A percentile compares a stretch with the other conserved stretches of the same genome.
These are phyloP conservation scores for Neosilurus hyrtlii DNA, from an alignment of 2,797 vertebrate genomes.

Conservation along the genomic window DNA sequence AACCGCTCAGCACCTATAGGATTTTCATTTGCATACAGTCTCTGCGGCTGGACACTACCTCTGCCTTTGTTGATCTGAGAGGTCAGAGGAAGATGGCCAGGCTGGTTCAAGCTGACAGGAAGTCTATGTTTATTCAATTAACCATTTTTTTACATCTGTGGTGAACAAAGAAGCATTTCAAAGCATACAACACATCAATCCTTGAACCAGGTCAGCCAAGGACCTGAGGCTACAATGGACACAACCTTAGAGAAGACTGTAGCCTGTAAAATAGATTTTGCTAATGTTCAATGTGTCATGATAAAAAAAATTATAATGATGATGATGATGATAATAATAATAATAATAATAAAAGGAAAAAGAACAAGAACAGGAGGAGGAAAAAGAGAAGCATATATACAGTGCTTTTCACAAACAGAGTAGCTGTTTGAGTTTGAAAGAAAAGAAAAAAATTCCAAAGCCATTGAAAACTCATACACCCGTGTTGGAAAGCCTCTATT, in stretches of 20 bases:
- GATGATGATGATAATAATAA: no score
- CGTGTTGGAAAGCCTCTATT: no score
- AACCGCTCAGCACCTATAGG: not conserved
- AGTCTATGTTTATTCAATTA: slow-evolving; percentile 5
- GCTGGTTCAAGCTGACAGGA: not conserved
- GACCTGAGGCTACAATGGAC: not conserved
- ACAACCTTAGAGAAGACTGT: not conserved
- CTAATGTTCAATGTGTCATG: not conserved
- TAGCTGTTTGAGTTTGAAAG: no score
- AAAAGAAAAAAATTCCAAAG: no score
- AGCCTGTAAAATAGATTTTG: not conserved
- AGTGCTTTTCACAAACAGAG: no score
- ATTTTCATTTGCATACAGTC: not conserved
- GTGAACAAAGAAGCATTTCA: slow-evolving; percentile 5
- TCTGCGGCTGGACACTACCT: not conserved
- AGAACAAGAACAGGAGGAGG: no score
- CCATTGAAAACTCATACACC: no score
- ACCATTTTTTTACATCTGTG: not conserved
- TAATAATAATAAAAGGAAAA: no score
- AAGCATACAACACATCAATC: slow-evolving; percentile 1
- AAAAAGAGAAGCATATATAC: no score
- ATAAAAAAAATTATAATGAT: no score
- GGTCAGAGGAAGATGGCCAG: not conserved
- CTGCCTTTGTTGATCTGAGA: not conserved
- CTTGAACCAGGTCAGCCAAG: not conserved